Evolutionary conservation across 2,113 vertebrate species (phyloP).

Genomic region (Scophthalmus maximus): DNA sequence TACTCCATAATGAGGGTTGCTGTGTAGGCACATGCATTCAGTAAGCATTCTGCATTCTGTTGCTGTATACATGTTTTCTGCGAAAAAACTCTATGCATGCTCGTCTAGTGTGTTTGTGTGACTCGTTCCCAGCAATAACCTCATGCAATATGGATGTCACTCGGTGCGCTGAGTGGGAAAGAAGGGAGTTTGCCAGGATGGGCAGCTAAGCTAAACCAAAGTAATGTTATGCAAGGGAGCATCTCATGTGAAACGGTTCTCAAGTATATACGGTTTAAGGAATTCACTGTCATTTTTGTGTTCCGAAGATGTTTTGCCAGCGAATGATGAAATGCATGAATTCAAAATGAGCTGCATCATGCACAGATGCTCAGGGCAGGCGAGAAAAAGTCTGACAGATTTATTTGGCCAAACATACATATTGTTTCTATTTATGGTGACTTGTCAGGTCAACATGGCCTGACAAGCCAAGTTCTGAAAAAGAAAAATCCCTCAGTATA

Average conservation of each 20-base stretch:
- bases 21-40: neutral
- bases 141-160: slow-evolving; percentile 62
- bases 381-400: slow-evolving; percentile 54
- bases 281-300: slow-evolving; percentile 17
- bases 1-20: slow-evolving; percentile 17
- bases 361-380: slow-evolving; percentile 26
- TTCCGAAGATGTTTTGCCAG: slow-evolving; percentile 18
- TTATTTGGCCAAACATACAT: slow-evolving; percentile 43
- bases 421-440: slow-evolving; percentile 27
- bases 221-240: slow-evolving; percentile 41
- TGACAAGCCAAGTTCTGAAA: neutral
- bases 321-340: slow-evolving; percentile 35
- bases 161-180: slow-evolving; percentile 41
- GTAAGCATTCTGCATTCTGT: neutral
- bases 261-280: slow-evolving; percentile 3
- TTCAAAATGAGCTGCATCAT: slow-evolving; percentile 46
- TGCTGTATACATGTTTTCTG: neutral
- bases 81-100: neutral
- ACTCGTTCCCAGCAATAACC: slow-evolving; percentile 18
- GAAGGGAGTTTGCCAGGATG: neutral
- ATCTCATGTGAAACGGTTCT: slow-evolving; percentile 35
- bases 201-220: slow-evolving; percentile 23
- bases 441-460: neutral
- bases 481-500: slow-evolving; percentile 4
- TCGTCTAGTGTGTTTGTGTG: slow-evolving; percentile 21